Base-by-base conservation (phyloP, 2,113 vertebrate genomes). In the Salvelinus fontinalis region DNA sequence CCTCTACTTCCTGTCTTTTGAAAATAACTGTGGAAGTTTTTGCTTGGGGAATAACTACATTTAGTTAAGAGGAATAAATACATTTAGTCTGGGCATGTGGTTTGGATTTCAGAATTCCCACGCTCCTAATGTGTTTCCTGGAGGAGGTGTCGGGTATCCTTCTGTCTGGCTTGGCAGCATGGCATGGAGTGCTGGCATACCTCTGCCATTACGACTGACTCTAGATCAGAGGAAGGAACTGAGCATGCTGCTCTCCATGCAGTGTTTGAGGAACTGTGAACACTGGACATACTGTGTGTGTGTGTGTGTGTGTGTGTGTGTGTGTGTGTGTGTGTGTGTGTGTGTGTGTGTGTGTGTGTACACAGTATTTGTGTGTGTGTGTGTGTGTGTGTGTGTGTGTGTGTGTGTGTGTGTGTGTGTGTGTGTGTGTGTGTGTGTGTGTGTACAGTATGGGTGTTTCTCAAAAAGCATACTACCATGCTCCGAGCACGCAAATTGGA, bases 1-100 rank as follows among this genome's bases (percentile, higher is more conserved):
- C 71, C 67, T 81, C 51, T 65, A 66, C 67, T 39, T 71, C 70
- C 75, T 73, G 71, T 64, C 74, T 57, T 51, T 71, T 62, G 39
- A 74, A 80, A 84, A 83, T 79, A 90, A 81, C 77, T 73, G 22
- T 70, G 71, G 70, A 69, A n/a, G 75, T 85, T 83, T 84, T 80
- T 72, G 70, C 78, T 81, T 64, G 71, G 76, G 73, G 59, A 78
- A 85, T 44, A 44, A 44, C 11, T 11, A 34, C 34, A 34, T 78
- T 87, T 9, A 49, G 3, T 13, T 49, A 9, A 34, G 24, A 39
- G 22, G 31, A 67, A 87, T 83, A 12, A 49, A 83, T 83, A 65
- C 67, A 79, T 88, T 89, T 78, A 86, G 73, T 77, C 74, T 12
- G 39, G 44, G 54, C 74, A 57, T 14, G 73, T 82, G 78, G 39